These are phyloP conservation scores for Tolmerus cingulatus DNA, from an alignment of 2,888 invertebrate species.

Conservation along the genomic window DNA sequence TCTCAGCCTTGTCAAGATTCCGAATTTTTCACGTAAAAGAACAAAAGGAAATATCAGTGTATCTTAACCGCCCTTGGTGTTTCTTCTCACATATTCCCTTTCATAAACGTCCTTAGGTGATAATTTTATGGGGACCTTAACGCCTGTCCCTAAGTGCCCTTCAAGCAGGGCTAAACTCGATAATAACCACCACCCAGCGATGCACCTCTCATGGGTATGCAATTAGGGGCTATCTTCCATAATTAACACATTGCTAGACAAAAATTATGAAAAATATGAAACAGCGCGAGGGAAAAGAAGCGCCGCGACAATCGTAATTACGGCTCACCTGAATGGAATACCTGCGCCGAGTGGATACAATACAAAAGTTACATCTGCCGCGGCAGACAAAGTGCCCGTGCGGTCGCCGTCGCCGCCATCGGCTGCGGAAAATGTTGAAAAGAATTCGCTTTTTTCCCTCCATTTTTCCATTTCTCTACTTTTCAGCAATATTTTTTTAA, in stretches of 20 bases:
- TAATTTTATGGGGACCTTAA: background rate
- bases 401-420: background rate
- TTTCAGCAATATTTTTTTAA: background rate
- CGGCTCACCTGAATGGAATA: background rate
- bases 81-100: background rate
- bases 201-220: background rate
- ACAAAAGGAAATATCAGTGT: background rate
- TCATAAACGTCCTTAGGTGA: background rate
- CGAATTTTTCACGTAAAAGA: background rate
- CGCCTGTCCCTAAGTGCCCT: background rate
- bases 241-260: constrained; percentile 16
- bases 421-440: constrained; percentile 1
- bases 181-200: background rate
- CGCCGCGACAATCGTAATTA: background rate
- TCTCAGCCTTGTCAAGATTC: background rate
- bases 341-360: background rate
- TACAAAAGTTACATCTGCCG: background rate
- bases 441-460: background rate
- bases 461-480: background rate
- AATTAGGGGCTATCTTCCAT: background rate
- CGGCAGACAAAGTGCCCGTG: background rate
- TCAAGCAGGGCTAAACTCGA: background rate
- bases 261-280: background rate
- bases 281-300: background rate
- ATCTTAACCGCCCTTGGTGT: background rate